Evolutionary conservation across 2,113 vertebrate genomes (phyloP).

Genomic region (Orthochromis malagaraziensis): DNA sequence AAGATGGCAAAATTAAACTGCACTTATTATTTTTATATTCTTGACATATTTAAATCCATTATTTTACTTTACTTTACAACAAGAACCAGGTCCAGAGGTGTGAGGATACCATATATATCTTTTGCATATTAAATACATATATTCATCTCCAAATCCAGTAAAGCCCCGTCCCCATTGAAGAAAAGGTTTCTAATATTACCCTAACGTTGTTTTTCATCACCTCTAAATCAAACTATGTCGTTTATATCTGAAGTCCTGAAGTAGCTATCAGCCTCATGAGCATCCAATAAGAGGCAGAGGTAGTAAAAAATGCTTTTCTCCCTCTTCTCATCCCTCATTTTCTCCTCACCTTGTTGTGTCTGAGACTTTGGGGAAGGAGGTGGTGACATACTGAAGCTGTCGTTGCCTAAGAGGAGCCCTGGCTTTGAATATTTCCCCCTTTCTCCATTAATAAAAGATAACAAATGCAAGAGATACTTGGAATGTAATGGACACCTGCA

Average conservation of each 20-base stretch:
- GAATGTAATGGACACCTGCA: background rate
- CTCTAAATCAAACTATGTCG: background rate
- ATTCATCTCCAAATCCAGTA: background rate
- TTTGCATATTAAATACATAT: background rate
- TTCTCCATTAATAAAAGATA: constrained; percentile 37
- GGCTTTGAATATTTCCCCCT: constrained; percentile 34
- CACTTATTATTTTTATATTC: background rate
- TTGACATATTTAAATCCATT: background rate
- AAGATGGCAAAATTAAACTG: background rate
- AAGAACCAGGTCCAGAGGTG: background rate
- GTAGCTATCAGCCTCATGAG: constrained; percentile 4
- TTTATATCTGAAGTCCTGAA: constrained; percentile 24
- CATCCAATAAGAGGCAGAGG: constrained; percentile 1
- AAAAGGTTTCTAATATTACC: background rate
- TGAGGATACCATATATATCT: background rate
- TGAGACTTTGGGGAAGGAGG: constrained; percentile 8
- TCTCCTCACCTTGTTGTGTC: constrained; percentile 11
- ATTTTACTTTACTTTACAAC: background rate
- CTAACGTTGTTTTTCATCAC: background rate
- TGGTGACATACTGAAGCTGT: constrained; percentile 31
- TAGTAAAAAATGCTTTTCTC: constrained; percentile 2
- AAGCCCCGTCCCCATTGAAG: background rate
- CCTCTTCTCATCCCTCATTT: background rate
- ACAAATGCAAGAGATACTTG: constrained; percentile 14
- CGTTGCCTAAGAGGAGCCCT: constrained; percentile 14